Evolutionary conservation across 2,888 invertebrate genomes (phyloP).

Genomic region (Hemaris fuciformis): DNA sequence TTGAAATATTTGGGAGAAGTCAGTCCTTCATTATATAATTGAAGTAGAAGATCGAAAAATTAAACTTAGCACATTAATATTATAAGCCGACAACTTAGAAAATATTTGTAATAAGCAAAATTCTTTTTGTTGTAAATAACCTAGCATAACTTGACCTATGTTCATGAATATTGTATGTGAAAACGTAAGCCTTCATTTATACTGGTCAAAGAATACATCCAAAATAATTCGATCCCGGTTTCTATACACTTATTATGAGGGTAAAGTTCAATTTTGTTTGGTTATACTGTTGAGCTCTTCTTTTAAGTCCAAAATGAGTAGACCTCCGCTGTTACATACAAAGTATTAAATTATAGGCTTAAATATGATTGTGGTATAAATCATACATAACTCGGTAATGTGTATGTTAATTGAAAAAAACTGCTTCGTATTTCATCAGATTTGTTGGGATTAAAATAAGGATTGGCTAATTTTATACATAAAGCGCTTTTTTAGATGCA

Average conservation of each 20-base stretch:
- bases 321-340: background rate
- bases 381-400: conserved; percentile 1
- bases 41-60: background rate
- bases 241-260: background rate
- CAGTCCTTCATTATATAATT: too few relatives aligned
- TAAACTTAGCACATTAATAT: background rate
- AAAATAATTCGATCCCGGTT: background rate
- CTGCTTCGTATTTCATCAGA: conserved; percentile 6
- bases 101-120: background rate
- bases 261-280: background rate
- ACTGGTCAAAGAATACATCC: background rate
- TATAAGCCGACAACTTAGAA: background rate
- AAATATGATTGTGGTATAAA: background rate
- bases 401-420: conserved; percentile 6
- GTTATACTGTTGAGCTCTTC: background rate
- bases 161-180: background rate
- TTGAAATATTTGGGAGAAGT: too few relatives aligned
- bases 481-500: background rate
- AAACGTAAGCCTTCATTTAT: background rate
- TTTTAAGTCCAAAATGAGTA: background rate
- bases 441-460: background rate
- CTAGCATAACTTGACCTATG: background rate
- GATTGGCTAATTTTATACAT: background rate
- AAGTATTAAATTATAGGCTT: background rate
- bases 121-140: background rate